phyloP scores from a whole-genome alignment of 2,888 invertebrate genomes.

The Trissolcus brochymenae region DNA sequence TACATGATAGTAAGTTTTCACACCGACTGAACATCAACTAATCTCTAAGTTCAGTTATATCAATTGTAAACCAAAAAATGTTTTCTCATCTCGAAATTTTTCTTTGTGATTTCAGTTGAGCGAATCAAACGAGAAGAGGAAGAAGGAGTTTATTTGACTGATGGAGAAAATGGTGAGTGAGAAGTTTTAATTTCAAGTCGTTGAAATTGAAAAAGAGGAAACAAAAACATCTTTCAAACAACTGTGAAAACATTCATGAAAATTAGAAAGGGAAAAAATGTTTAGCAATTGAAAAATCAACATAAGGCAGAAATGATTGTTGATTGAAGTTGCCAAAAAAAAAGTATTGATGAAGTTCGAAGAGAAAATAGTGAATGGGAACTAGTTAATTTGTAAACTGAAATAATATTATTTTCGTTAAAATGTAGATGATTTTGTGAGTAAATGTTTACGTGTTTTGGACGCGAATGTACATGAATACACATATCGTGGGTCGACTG shows the following conservation, averaged over 20 bases:
- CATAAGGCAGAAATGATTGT: too few species aligned
- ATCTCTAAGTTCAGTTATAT: too few species aligned
- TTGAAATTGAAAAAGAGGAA: not conserved
- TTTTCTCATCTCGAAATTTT: not conserved
- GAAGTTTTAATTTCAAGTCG: not conserved
- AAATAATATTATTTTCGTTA: constrained; percentile 3
- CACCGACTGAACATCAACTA: too few species aligned
- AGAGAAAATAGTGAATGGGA: too few species aligned
- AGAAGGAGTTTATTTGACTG: constrained; percentile 68
- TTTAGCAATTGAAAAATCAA: too few species aligned
- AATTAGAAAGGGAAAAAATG: too few species aligned
- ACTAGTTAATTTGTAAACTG: not conserved
- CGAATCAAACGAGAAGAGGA: constrained; percentile 74
- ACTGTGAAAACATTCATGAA: too few species aligned
- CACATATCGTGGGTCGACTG: constrained; percentile 48
- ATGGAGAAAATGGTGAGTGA: constrained; percentile 75
- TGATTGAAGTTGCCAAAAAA: not conserved
- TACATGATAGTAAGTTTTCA: constrained; percentile 38
- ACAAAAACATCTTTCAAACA: not conserved
- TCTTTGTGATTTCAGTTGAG: constrained; percentile 69
- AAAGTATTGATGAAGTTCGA: not conserved
- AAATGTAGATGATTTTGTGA: constrained; percentile 43
- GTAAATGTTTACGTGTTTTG: constrained; percentile 52
- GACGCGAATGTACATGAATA: constrained; percentile 43
- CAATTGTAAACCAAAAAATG: not conserved